Evolutionary conservation across 2,113 vertebrate genomes (phyloP), one percentile per base, ranked within the genome.

Genomic region (Mobula birostris): DNA sequence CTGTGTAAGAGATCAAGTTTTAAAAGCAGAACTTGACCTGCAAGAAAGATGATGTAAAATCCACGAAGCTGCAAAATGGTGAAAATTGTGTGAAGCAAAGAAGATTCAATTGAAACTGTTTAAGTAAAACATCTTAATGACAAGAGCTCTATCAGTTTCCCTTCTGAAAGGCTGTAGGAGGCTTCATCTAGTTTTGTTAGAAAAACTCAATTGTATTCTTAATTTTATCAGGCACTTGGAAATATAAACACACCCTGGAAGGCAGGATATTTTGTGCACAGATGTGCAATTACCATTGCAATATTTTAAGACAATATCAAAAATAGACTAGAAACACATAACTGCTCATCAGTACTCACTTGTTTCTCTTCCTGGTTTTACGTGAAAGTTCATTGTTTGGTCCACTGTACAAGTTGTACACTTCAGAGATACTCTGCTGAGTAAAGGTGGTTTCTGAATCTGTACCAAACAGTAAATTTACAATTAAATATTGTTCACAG

Each of bases 321-420:
- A 1, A 27, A 27, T 27, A 85, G 82, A 29, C 27, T 2, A 58
- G n/a, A 88, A 63, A 88, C 27, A 5, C 14, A 66, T 15, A 7
- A 88, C 56, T 32, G 66, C 27, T 40, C 72, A 58, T 48, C 29
- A 29, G 11, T 40, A 95, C 97, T 97, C 96, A 99, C 99, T 98
- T 99, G 7, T 95, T 58, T 95, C 96, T 99, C 96, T 97, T 98
- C 94, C 95, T 97, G 93, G 96, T 95, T 95, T 98, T 99, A 90
- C 96, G 97, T 85, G 95, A 95, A 68, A 97, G 96, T 2, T 97
- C 96, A 6, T 96, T 82, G 6, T 97, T 95, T 21, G 98, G 98
- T 95, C 97, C 97, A 82, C 98, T 98, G 95, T 96, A 97, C 94
- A 98, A 96, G 2, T 97, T 96, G 32, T 97, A 95, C 74, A 96